Base-by-base conservation (phyloP, 1,140 invertebrate species). In the Diabrotica virgifera region DNA sequence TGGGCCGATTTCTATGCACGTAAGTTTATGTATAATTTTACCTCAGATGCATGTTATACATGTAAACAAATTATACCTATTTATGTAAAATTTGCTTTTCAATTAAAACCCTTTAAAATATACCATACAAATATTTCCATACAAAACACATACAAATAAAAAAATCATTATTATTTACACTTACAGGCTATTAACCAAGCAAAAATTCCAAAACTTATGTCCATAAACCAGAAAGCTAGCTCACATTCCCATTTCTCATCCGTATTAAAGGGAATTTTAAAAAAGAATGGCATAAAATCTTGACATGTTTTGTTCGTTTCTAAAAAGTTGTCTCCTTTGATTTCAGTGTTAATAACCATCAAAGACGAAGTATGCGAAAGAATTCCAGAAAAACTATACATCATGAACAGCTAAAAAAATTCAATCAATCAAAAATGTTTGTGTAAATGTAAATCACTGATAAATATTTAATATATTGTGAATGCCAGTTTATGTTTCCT, bases 321-420 rank as follows among this genome's bases (percentile, higher is more conserved):
- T 7, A 11, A 11, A 13, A 62, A 62, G 37, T 13, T 36, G 4
- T 54, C 24, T 14, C 52, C 60, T 12, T n/a, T 11, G 5, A 62
- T 37, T 54, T 40, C 60, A 36, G 36, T 54, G 36, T 53, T 62
- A 5, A 62, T 11, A 13, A 24, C 37, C 13, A 62, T 54, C 7
- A 37, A 5, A 6, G 60, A 54, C 10, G 60, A 62, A 36, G 54
- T 53, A 11, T 62, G 60, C 6, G 60, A 51, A 11, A 52, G 12
- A 37, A 54, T 36, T 5, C 60, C 60, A 38, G 38, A 52, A 9
- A 62, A 54, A 54, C n/a, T 54, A 12, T 62, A 62, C 60, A 62
- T 7, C n/a, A 54, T 5, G 36, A 62, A 62, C 6, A 62, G 11
- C 60, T 62, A 35, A 54, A 62, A 62, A 14, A 53, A 46, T 3